Base-by-base conservation (phyloP, 2,888 invertebrate species). In the Drosophila prolongata region DNA sequence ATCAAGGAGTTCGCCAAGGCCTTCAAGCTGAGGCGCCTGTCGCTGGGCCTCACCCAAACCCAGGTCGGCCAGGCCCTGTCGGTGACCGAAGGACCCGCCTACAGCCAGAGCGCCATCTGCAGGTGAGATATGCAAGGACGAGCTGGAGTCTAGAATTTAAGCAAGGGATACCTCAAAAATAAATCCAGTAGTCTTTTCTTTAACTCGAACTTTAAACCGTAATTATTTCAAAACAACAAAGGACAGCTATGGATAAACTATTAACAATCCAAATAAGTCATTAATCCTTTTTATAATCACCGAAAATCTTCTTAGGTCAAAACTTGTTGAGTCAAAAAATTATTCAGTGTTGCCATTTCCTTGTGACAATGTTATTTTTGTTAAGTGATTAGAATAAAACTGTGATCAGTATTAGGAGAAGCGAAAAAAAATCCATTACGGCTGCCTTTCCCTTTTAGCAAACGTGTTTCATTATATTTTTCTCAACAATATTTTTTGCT, bases 41-140 rank as follows among this genome's bases (percentile, higher is more conserved):
- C 98, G 11, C 93, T 99, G 79, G 99, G 99, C 60, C 94, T 99
- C 72, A 99, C 99, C 44, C 98, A 98, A 93, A 98, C 98, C 0
- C 99, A 99, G 94, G 98, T 98, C 59, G 98, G 98, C n/a, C 98
- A 98, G 93, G 98, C 99, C 43, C 93, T 99, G 11, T 98, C 98
- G 76, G 96, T 98, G 64, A 98, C 98, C 24, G 98, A 98, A 93
- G 99, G 99, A 59, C 99, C 99, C 37, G 98, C 98, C 55, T 99
- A 99, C 93, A 98, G 98, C 93, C 99, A 99, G 94, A 98, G 98
- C 93, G 99, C 99, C 86, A 99, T 99, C 92, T 99, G 99, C 97
- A 97, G 98, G 98, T 98, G 94, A 94, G 93, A 61, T 75, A 75
- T 78, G 68, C 42, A 76, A 24, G 60, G 77, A 76, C 66, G 37